Base-by-base conservation (phyloP, 1,140 invertebrate species). In the Papilio glaucus region DNA sequence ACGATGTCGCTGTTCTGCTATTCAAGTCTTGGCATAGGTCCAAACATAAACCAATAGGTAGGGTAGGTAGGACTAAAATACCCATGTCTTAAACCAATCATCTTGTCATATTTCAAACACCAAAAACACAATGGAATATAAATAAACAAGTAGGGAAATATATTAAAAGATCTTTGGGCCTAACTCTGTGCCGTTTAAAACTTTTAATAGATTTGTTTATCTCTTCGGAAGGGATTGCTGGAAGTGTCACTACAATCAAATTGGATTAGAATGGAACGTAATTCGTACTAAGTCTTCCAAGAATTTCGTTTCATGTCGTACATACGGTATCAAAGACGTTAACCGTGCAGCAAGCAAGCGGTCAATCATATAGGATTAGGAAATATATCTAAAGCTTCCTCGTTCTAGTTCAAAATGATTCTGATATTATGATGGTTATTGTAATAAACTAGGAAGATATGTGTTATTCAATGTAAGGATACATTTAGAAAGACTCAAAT, bases 311-410 rank as follows among this genome's bases (percentile, higher is more conserved):
- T 53, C 49, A 53, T 26, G 18, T 49, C 45, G 45, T 53, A 53
- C 49, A 24, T 53, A 53, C 4, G 10, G 15, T 53, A 53, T 53
- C 49, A 53, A 53, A 53, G 49, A 53, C 49, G 29, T 33, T 15
- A 45, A n/a, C n/a, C 45, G 18, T 15, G 45, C 18, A 49, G 45
- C 49, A 12, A 24, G 21, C 49, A 24, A 53, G 21, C 49, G 21
- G 49, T 53, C 49, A 53, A 53, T 53, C 49, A 53, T 53, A 10
- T 26, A 53, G 49, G 49, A 53, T 53, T 53, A 53, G 49, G 45
- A 53, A 53, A 53, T 53, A 10, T 0, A 12, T 10, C 18, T 6
- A 53, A 9, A 53, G 1, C 21, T 53, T 53, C 49, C 49, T 53
- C 18, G 10, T 53, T 53, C 49, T 53, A 24, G 49, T 33, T 2